These are phyloP conservation scores for Peromyscus melanophrys DNA, from an alignment of 2,797 vertebrate species.

Conservation along the genomic window DNA sequence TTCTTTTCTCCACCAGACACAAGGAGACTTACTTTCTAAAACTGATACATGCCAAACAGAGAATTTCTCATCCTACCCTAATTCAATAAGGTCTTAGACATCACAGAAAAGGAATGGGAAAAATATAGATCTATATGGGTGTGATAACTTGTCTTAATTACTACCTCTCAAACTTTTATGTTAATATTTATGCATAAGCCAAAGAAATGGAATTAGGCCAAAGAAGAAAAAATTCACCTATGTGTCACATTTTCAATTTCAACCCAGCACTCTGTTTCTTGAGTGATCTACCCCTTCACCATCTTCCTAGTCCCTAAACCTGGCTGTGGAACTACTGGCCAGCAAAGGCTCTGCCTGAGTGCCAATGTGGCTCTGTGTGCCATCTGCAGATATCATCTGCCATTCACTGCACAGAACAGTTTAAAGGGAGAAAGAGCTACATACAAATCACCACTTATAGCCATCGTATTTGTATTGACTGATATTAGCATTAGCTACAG, in stretches of 20 bases:
- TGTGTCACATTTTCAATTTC: background rate
- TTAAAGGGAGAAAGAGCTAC: slow-evolving; percentile 48
- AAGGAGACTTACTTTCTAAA: background rate
- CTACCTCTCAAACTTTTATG: background rate
- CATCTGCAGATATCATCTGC: slow-evolving; percentile 82
- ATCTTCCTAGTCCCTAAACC: background rate
- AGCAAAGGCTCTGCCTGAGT: background rate
- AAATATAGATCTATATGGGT: background rate
- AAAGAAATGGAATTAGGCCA: background rate
- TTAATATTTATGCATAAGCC: background rate
- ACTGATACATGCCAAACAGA: background rate
- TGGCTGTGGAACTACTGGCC: slow-evolving; percentile 26
- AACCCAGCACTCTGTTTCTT: background rate
- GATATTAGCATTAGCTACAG: slow-evolving; percentile 8
- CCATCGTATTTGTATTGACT: slow-evolving; percentile 41
- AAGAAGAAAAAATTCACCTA: background rate
- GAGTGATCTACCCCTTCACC: background rate
- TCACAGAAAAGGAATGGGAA: background rate
- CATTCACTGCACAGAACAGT: background rate
- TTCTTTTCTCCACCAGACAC: background rate
- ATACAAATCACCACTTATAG: slow-evolving; percentile 65
- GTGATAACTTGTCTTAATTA: background rate
- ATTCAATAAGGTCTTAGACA: background rate
- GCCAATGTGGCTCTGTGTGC: slow-evolving; percentile 58
- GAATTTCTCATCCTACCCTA: background rate